phyloP scores from a whole-genome alignment of 2,113 vertebrate species.

The Garra rufa region DNA sequence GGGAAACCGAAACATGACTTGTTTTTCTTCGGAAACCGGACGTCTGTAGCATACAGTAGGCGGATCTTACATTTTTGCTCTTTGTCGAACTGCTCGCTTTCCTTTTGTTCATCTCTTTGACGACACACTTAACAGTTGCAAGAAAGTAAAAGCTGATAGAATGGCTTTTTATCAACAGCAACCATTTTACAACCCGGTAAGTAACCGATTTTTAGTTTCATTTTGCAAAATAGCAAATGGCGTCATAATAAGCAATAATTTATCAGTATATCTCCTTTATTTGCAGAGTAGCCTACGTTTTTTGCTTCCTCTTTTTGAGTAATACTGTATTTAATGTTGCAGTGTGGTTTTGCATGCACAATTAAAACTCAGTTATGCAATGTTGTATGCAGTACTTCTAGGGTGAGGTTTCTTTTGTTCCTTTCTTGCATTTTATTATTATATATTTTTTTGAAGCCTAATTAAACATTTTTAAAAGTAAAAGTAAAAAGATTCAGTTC shows the following conservation, averaged over 20 bases:
- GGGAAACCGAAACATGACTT: background rate
- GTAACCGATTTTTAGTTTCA: background rate
- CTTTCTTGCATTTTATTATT: background rate
- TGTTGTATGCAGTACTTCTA: background rate
- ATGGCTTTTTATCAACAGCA: constrained; percentile 62
- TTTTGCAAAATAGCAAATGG: background rate
- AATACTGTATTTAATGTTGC: background rate
- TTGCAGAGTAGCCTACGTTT: too few species aligned
- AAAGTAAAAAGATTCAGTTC: background rate
- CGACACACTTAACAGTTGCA: background rate
- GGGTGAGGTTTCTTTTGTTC: background rate
- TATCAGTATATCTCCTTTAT: background rate
- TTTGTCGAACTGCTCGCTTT: background rate
- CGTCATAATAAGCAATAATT: background rate
- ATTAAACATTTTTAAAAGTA: background rate
- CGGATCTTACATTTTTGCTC: background rate
- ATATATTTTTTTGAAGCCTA: background rate
- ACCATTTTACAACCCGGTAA: constrained; percentile 62
- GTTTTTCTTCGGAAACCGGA: background rate
- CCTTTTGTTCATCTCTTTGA: background rate
- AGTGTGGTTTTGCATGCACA: background rate
- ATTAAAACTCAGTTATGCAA: background rate
- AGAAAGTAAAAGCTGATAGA: background rate
- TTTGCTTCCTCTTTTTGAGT: background rate
- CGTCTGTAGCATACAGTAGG: background rate